phyloP scores from a whole-genome alignment of 2,888 invertebrate genomes.

The Belgica antarctica region DNA sequence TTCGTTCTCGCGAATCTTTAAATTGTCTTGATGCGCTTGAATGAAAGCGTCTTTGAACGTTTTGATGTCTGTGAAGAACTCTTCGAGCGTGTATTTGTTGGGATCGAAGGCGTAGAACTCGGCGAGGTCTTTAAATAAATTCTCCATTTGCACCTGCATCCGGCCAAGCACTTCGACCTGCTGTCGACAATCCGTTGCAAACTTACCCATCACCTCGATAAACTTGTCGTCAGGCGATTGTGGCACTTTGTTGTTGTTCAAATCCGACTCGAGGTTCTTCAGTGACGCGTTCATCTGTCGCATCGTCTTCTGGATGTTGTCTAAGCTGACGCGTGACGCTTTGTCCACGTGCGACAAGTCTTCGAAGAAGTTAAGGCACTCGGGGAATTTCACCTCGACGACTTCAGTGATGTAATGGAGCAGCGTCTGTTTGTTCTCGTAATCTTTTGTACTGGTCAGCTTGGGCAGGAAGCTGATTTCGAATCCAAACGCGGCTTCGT shows the following conservation, averaged over 20 bases:
- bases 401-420: constrained; percentile 88
- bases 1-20: constrained; percentile 75
- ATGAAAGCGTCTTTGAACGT: constrained; percentile 89
- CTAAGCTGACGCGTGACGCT: constrained; percentile 82
- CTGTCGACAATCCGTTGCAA: constrained; percentile 76
- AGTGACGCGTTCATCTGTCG: constrained; percentile 85
- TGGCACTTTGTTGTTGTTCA: constrained; percentile 78
- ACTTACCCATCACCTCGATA: constrained; percentile 85
- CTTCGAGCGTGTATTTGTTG: constrained; percentile 90
- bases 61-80: constrained; percentile 93
- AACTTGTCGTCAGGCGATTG: constrained; percentile 83
- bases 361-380: constrained; percentile 76
- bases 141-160: constrained; percentile 93
- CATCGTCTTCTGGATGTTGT: constrained; percentile 74
- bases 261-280: constrained; percentile 83
- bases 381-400: constrained; percentile 84
- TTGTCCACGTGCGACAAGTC: constrained; percentile 89
- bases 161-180: constrained; percentile 86
- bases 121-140: constrained; percentile 75
- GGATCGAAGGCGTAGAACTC: constrained; percentile 92
- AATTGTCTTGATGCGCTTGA: constrained; percentile 81
- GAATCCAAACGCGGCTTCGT: constrained; percentile 92
- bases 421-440: constrained; percentile 87
- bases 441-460: constrained; percentile 85
- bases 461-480: constrained; percentile 95